Evolutionary conservation across 2,797 vertebrate genomes (phyloP), one percentile per base, ranked within the genome.

Genomic region (Gallirallus australis): DNA sequence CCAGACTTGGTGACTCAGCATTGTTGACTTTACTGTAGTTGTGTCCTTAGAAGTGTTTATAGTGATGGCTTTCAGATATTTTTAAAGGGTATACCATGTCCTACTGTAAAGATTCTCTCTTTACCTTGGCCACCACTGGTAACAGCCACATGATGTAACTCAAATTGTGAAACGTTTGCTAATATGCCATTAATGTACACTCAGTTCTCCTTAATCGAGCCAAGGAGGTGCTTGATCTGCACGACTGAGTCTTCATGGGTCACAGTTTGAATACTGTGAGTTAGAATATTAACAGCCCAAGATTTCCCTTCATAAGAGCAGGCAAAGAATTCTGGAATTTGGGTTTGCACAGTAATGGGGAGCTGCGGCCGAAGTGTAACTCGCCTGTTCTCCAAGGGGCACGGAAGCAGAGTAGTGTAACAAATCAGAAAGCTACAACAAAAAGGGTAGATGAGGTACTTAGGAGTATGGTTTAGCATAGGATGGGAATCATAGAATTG

Each of bases 241-340:
- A 9, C 12, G 63, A 2, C 48, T 33, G 61, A 45, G 9, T 75
- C 82, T 66, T 81, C 61, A 42, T 6, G 40, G 72, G 47, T 92
- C 65, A 86, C 53, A 61, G 77, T 78, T 61, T 57, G 40, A 86
- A 64, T 57, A 37, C 48, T 18, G 9, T 24, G 18, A 78, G 61
- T 82, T 94, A 84, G 25, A 86, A 84, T 75, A 84, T 96, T 94
- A 96, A 92, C 83, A 90, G 54, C 37, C 33, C 27, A 52, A 71
- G 68, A 47, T 54, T 72, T 82, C 11, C 72, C 25, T 78, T 69
- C 33, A 9, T 33, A 54, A 52, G 33, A 83, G 35, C 12, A 11
- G 30, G 13, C 28, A 12, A 13, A 3, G 7, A 18, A 66, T 40
- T 21, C 35, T 75, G 64, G 57, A 70, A 60, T 83, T 25, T 15